These are phyloP conservation scores for Hemistola chrysoprasaria DNA, from an alignment of 2,888 invertebrate genomes.

Conservation along the genomic window DNA sequence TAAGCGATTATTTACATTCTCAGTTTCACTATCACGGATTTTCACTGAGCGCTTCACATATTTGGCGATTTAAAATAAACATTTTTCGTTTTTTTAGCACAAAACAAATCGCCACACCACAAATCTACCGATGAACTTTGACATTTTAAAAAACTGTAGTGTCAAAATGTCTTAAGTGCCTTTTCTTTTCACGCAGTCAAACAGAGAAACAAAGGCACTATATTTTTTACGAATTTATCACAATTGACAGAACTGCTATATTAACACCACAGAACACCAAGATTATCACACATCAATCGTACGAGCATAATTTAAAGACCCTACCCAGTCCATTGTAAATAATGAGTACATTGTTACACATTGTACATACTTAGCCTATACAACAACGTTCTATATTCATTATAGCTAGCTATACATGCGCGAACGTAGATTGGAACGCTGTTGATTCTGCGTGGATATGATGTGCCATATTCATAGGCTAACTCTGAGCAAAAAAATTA, in stretches of 20 bases:
- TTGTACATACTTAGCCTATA: constrained; percentile 16
- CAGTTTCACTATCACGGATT: constrained; percentile 11
- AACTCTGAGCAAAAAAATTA: not conserved
- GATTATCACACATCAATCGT: not conserved
- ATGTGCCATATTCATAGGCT: constrained; percentile 50
- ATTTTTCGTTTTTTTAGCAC: constrained; percentile 31
- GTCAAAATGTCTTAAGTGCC: constrained; percentile 53
- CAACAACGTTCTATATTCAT: constrained; percentile 10
- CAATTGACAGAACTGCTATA: too few species aligned
- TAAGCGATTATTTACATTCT: constrained; percentile 16
- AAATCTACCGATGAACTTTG: constrained; percentile 66
- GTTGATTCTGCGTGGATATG: constrained; percentile 55
- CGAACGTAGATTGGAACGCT: constrained; percentile 66
- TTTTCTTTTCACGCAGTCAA: constrained; percentile 51
- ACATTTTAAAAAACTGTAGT: constrained; percentile 62
- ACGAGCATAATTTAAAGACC: constrained; percentile 3
- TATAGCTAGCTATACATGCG: constrained; percentile 27
- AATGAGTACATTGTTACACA: constrained; percentile 41
- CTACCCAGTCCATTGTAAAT: constrained; percentile 33
- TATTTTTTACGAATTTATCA: constrained; percentile 2
- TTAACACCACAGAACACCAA: not conserved
- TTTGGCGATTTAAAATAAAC: constrained; percentile 11
- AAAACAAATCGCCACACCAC: constrained; percentile 37
- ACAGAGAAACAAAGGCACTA: constrained; percentile 4
- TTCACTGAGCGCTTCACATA: constrained; percentile 11